Percentiles rank a stretch among this genome's conserved stretches.
These are phyloP conservation scores for Philypnodon macrostomus DNA, from an alignment of 2,797 vertebrate genomes.

Conservation along the genomic window DNA sequence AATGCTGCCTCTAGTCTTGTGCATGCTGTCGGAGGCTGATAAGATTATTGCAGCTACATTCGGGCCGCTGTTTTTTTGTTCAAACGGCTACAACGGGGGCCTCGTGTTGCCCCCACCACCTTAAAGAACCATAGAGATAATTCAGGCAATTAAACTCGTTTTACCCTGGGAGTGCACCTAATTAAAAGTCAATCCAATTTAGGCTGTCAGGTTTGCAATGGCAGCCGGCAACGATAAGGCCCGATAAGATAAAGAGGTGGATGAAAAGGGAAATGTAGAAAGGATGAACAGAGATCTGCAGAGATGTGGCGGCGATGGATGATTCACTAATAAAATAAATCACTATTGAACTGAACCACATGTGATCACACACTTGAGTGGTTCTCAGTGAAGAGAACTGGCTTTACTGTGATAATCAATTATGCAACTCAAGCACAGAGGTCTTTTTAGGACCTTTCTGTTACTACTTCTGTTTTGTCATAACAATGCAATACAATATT, in stretches of 20 bases:
- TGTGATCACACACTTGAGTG: conserved; percentile 18
- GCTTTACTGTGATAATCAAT: conserved; percentile 17
- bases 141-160: conserved; percentile 66
- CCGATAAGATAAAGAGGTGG: conserved; percentile 30
- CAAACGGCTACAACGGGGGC: conserved; percentile 19
- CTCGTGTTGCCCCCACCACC: conserved; percentile 11
- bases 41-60: conserved; percentile 13
- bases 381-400: conserved; percentile 12
- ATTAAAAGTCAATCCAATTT: conserved; percentile 74
- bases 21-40: conserved; percentile 10
- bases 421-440: not conserved
- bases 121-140: conserved; percentile 40
- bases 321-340: conserved; percentile 40
- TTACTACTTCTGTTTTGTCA: not conserved
- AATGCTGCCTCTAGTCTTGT: conserved; percentile 8
- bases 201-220: conserved; percentile 49
- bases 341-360: conserved; percentile 7
- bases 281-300: conserved; percentile 40
- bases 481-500: no score
- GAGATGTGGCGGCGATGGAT: conserved; percentile 31
- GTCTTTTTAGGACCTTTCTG: not conserved
- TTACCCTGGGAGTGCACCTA: conserved; percentile 55
- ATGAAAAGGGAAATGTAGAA: conserved; percentile 31
- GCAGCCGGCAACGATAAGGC: conserved; percentile 50
- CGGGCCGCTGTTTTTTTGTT: conserved; percentile 26